Percentiles rank a stretch among this genome's conserved stretches.
phyloP scores from a whole-genome alignment of 2,888 invertebrate species.

The Rhagophthalmus giganteus region DNA sequence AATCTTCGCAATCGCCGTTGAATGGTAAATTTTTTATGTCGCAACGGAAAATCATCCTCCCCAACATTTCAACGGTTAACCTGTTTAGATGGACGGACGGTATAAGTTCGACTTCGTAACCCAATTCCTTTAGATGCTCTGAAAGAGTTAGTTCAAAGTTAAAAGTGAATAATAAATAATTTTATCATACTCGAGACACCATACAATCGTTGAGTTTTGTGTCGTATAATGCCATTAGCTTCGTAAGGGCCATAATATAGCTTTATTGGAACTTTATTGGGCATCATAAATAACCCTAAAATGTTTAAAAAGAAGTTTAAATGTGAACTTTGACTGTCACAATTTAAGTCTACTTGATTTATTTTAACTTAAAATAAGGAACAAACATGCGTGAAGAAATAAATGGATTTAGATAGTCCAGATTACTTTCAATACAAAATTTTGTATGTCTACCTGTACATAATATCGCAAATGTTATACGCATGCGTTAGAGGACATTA shows the following conservation, averaged over 20 bases:
- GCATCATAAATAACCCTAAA: no score
- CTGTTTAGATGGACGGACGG: conserved; percentile 44
- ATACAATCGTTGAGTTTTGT: conserved; percentile 44
- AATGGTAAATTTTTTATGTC: conserved; percentile 47
- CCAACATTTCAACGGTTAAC: conserved; percentile 43
- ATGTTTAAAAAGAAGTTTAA: no score
- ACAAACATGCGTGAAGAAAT: no score
- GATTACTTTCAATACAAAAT: no score
- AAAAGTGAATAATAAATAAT: not conserved
- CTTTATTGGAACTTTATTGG: no score
- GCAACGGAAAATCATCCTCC: conserved; percentile 44
- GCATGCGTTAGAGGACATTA: no score
- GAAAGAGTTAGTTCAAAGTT: conserved; percentile 1
- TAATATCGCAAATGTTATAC: no score
- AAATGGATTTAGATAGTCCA: no score
- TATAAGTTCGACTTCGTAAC: conserved; percentile 43
- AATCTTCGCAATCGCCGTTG: conserved; percentile 45
- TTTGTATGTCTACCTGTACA: no score
- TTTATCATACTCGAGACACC: conserved; percentile 40
- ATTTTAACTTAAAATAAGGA: no score
- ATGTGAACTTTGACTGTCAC: no score
- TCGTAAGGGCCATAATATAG: conserved; percentile 49
- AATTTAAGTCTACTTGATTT: no score
- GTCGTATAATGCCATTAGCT: conserved; percentile 45
- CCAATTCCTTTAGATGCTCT: conserved; percentile 28